These are phyloP conservation scores for Platorchestia sp. DNA, from an alignment of 1,140 invertebrate genomes.

Conservation along the genomic window DNA sequence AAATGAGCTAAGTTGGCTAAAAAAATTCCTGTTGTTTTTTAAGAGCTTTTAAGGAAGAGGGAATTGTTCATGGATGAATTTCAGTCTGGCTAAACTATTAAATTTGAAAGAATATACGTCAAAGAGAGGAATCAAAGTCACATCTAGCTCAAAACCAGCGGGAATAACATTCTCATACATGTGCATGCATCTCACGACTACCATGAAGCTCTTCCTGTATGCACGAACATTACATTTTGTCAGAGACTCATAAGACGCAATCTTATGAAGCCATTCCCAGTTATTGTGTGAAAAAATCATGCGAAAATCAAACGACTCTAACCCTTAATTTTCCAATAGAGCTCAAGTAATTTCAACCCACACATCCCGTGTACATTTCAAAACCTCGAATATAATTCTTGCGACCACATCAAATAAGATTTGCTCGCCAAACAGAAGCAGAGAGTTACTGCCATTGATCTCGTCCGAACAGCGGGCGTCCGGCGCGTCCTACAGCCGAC, in stretches of 20 bases:
- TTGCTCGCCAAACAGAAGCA: background rate
- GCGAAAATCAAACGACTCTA: background rate
- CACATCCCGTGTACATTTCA: background rate
- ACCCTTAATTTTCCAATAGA: background rate
- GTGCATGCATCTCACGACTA: background rate
- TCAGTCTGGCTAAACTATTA: background rate
- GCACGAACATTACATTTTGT: background rate
- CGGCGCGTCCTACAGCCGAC: background rate
- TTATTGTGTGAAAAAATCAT: background rate
- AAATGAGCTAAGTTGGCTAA: background rate
- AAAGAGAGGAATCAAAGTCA: background rate
- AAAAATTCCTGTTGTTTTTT: background rate
- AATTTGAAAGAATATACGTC: background rate
- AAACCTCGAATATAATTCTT: background rate
- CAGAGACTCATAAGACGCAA: background rate
- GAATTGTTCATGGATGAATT: too few relatives aligned
- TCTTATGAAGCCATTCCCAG: too few relatives aligned
- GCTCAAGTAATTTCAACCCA: background rate
- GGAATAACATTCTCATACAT: background rate
- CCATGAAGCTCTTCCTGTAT: background rate
- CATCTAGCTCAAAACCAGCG: background rate
- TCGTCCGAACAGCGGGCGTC: background rate
- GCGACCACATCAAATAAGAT: background rate
- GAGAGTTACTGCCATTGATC: background rate
- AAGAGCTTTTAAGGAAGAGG: background rate